Conservation (phyloP, 2,888 invertebrate species). For the Lithophane semibrunnea region DNA sequence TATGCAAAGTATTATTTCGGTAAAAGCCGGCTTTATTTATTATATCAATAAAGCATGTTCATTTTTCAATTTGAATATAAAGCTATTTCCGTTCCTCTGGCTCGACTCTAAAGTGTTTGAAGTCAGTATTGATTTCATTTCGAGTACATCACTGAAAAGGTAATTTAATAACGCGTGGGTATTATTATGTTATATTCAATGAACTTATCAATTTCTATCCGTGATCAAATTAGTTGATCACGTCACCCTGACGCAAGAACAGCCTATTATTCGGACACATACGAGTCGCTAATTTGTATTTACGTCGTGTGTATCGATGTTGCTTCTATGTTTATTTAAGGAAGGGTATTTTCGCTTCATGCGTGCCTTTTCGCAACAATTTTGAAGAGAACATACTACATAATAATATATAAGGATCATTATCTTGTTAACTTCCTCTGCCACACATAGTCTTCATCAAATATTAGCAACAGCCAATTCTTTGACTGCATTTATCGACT, state of each 20-base stretch:
- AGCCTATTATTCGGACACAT: background rate
- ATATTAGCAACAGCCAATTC: background rate
- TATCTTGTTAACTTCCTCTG: background rate
- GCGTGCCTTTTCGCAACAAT: too few relatives aligned
- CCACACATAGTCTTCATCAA: background rate
- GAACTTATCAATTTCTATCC: conserved; percentile 26
- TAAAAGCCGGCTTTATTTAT: background rate
- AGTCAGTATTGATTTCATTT: conserved; percentile 15
- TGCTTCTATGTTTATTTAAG: background rate
- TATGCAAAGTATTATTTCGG: background rate
- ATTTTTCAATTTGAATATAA: background rate
- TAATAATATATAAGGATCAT: background rate
- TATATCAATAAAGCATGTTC: background rate
- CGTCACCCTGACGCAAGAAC: background rate
- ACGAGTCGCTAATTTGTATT: background rate
- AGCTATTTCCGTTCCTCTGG: conserved; percentile 26
- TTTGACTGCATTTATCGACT: background rate
- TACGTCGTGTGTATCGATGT: background rate
- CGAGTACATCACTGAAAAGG: conserved; percentile 4
- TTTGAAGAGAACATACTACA: background rate
- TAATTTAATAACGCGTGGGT: background rate
- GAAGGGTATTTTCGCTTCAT: background rate
- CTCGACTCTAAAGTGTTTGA: conserved; percentile 31
- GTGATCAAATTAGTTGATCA: conserved; percentile 29
- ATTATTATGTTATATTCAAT: conserved; percentile 25